Base-by-base conservation (phyloP, 1,140 invertebrate genomes). In the Aricia agestis region DNA sequence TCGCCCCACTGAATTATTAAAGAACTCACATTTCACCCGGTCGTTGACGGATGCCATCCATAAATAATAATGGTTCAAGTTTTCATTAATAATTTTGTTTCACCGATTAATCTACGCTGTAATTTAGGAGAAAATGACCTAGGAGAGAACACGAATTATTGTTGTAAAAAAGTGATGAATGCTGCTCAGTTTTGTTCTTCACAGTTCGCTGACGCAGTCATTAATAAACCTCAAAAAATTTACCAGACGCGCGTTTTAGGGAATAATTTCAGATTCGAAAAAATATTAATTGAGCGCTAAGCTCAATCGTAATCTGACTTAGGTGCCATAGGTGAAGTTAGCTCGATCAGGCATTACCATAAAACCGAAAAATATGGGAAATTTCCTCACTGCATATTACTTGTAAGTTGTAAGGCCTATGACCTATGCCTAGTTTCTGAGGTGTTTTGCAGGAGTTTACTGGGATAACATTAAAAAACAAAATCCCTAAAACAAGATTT, bases 31-130 rank as follows among this genome's bases (percentile, higher is more conserved):
- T 52, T 52, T 52, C 13, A 52, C 45, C 45, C 45, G 9, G 45
- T 52, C 45, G 6, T 52, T 52, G 45, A 52, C 45, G 45, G 45
- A 52, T 52, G 45, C 45, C 45, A 52, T 52, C 13, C 45, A 52
- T 52, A 52, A 52, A 52, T 52, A 52, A 52, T 52, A 52, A 52
- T 52, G 45, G 45, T 52, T 52, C 45, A 52, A 52, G 45, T 52
- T 52, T 52, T 52, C 45, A 52, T 52, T 52, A 52, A 13, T 13
- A 52, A 52, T 52, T 52, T 52, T 13, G 45, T 52, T 52, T 52
- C 13, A 52, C 45, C 9, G 9, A 52, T 52, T 52, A 52, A 52
- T 52, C 13, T 52, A 52, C 45, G 1, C 45, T 15, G 45, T 52
- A 52, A 52, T 52, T 52, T 52, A 1, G 45, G 45, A 52, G 45